Percentiles rank a stretch among this genome's conserved stretches.
Conservation (phyloP, 2,113 vertebrate species). For the Leptocoma aspasia region DNA sequence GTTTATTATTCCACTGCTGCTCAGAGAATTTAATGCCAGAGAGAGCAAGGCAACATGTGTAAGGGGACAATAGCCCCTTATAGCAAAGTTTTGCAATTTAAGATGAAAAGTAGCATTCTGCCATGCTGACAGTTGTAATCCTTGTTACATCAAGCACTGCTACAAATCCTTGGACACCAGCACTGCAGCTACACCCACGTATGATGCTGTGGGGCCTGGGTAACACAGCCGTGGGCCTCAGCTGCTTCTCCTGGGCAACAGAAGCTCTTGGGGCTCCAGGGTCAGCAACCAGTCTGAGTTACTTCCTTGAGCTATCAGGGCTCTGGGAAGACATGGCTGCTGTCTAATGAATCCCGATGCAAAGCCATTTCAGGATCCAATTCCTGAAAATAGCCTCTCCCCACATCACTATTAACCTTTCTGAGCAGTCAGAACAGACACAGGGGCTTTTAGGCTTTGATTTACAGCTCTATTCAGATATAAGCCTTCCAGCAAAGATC, state of each 20-base stretch:
- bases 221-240: not conserved
- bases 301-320: not conserved
- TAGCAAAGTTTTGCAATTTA: not conserved
- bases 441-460: not conserved
- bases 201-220: fast-evolving
- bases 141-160: not conserved
- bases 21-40: not conserved
- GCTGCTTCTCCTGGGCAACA: too few species aligned
- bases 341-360: not conserved
- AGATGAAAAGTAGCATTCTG: not conserved
- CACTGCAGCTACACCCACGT: not conserved
- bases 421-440: not conserved
- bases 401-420: not conserved
- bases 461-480: not conserved
- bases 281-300: not conserved
- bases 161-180: not conserved
- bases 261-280: not conserved
- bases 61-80: not conserved
- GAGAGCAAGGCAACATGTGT: not conserved
- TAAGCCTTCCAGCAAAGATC: not conserved
- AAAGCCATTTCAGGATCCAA: not conserved
- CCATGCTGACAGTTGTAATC: not conserved
- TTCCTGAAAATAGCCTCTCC: not conserved
- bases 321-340: not conserved
- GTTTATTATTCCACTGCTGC: constrained; percentile 8